Base-by-base conservation (phyloP, 2,797 vertebrate genomes). In the Diplodus sargus region DNA sequence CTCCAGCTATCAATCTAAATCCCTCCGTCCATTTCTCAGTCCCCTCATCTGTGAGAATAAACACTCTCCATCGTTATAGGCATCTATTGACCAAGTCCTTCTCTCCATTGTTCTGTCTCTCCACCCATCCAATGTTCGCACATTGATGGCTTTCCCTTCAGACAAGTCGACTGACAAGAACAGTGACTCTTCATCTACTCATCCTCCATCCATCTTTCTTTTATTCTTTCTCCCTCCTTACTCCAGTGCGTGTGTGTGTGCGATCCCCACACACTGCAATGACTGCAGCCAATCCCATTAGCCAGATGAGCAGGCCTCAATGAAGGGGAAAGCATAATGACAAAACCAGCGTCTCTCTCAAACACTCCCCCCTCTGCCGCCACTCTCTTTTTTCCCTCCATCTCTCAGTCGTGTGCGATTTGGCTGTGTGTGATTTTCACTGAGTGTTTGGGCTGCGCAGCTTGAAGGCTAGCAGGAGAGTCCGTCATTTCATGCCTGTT, bases 241-340 rank as follows among this genome's bases (percentile, higher is more conserved):
- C 39, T 39, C 39, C 11, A 14, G 11, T 66, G 28, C 4, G 11
- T 66, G 49, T 28, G 47, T 51, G 25, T 10, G 34, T 49, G 51
- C 16, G 11, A 77, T 85, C 82, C 71, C 61, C 25, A 47, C 43
- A 22, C 63, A 48, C 69, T 74, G 66, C 70, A 49, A 79, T 84
- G 83, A 82, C 85, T 90, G 87, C 89, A 90, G 89, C 90, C 90
- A 92, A 93, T 92, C 85, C 91, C 90, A 93, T 93, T 93, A 93
- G 86, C 85, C 92, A 94, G 91, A 92, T 94, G 93, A 93, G 88
- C 87, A 85, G 82, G 73, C 85, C 74, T 87, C 89, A 93, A 91
- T 91, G 90, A 92, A 90, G 91, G 85, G 85, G 87, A 92, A 93
- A 93, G 88, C 87, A 73, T 89, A 90, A 92, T 89, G 90, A 91